Evolutionary conservation across 2,888 invertebrate species (phyloP), one percentile per base, ranked within the genome.

Genomic region (Pristionchus entomophagus): DNA sequence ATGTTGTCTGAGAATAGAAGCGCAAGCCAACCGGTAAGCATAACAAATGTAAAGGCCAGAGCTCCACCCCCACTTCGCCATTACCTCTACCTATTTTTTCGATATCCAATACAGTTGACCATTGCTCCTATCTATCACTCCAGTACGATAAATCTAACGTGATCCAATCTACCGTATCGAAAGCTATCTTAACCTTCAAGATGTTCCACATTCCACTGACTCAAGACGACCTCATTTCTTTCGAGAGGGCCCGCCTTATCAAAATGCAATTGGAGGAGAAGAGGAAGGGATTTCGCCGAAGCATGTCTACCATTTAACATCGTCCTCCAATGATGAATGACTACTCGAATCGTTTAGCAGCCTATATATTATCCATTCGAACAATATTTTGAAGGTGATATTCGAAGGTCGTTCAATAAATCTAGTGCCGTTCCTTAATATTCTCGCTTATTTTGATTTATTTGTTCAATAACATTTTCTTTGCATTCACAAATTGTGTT

Each of bases 211-310:
- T 82, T 22, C 82, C 56, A 3, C 45, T 82, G n/a, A 51, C 45
- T 5, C 19, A 38, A 56, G 82, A 82, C 19, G 82, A 82, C 14
- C 38, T 49, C 26, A 17, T 49, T n/a, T 26, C 45, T 0, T 51
- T 56, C 49, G 41, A 82, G 59, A 29, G 59, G 5, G 22, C n/a
- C 8, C 82, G 82, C 26, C 56, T 82, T 22, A 17, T 53, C n/a
- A 14, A 59, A 17, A 2, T 38, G n/a, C 45, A 45, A 3, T 32
- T 82, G 29, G 49, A 82, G 19, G 82, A 82, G 56, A 53, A 59
- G 59, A 35, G 82, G n/a, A 82, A 59, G 59, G 82, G 82, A 38
- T 82, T 82, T 51, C 53, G 49, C 1, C 51, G 82, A 8, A 82
- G 82, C 41, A 32, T 82, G 49, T 59, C 82, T 0, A 82, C 82